Conservation (phyloP, 2,113 vertebrate species). For the Phainopepla nitens region DNA sequence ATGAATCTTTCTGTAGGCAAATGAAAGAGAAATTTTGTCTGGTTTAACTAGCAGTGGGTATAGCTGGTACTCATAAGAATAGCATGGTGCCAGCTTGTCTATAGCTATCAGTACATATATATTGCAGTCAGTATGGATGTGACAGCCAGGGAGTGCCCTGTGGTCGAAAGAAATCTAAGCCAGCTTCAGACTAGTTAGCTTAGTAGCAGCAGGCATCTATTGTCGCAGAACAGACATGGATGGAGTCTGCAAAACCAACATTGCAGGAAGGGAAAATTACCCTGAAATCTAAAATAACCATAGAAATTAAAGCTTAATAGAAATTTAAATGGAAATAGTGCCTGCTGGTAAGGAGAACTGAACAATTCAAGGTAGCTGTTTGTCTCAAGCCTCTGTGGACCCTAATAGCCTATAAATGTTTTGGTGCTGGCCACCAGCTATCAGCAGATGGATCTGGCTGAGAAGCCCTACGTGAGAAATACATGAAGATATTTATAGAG, state of each 20-base stretch:
- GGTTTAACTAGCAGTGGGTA: background rate
- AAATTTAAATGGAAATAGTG: background rate
- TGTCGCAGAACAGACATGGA: background rate
- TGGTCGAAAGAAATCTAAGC: constrained; percentile 8
- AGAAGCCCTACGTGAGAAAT: background rate
- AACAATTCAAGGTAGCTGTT: background rate
- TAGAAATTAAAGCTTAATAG: background rate
- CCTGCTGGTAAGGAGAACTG: background rate
- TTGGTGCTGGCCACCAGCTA: background rate
- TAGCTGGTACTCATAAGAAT: background rate
- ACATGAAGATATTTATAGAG: background rate
- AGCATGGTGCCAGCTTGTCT: constrained; percentile 39
- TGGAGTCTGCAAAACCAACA: background rate
- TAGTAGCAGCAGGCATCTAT: background rate
- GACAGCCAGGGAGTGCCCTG: constrained; percentile 8
- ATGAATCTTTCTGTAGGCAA: background rate
- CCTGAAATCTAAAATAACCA: background rate
- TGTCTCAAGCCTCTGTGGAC: background rate
- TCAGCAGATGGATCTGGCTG: background rate
- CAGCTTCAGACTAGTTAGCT: background rate
- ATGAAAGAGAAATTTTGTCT: background rate
- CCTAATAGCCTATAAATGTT: background rate
- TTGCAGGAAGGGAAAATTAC: background rate
- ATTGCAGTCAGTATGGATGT: constrained; percentile 1
- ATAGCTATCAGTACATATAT: constrained; percentile 17